Conservation (phyloP, 2,113 vertebrate genomes). For the Etia nguti region DNA sequence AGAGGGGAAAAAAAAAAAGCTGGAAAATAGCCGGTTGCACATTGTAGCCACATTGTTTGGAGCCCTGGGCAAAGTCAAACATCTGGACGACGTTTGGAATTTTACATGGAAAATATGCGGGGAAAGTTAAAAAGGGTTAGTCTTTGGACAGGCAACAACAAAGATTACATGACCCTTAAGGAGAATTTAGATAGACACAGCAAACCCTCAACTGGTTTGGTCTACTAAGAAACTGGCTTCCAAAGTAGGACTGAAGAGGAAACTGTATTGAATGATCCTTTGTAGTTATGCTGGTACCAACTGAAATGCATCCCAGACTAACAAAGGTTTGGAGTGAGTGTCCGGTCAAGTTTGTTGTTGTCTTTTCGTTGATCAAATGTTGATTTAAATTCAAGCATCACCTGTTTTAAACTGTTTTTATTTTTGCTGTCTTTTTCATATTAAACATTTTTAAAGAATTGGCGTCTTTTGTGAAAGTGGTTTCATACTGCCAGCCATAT, state of each 20-base stretch:
- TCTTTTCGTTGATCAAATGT: neutral
- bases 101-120: constrained; percentile 25
- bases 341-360: neutral
- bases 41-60: constrained; percentile 2
- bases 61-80: constrained; percentile 25
- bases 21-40: neutral
- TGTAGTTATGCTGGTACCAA: neutral
- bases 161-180: neutral
- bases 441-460: neutral
- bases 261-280: neutral
- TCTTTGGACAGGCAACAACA: neutral
- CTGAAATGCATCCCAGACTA: neutral
- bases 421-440: neutral
- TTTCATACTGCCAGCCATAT: neutral
- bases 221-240: neutral
- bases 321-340: neutral
- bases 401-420: neutral
- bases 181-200: neutral
- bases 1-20: neutral
- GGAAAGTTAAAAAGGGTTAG: neutral
- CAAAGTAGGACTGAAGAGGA: neutral
- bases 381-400: neutral
- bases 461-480: neutral
- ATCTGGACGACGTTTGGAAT: constrained; percentile 33
- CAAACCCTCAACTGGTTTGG: neutral